Evolutionary conservation across 37 sponge, comb jelly and placozoan genomes (phyloP).

Genomic region (Beroe forskalii): DNA sequence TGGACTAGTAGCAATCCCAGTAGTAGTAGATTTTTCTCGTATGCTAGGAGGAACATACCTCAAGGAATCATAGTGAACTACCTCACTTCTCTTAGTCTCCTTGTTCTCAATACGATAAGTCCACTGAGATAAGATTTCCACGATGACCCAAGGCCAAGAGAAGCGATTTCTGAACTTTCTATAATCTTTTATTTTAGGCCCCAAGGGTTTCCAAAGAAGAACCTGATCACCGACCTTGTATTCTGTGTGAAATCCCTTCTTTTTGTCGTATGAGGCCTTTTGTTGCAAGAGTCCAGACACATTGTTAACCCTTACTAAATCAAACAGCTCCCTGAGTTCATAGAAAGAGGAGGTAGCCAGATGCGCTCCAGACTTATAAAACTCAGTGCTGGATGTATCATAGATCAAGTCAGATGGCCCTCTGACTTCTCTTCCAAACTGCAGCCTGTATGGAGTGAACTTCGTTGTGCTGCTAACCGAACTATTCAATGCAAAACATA

Average conservation of each 20-base stretch:
- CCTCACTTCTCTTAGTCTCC: background rate
- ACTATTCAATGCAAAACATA: background rate
- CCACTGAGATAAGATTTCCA: background rate
- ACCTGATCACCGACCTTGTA: background rate
- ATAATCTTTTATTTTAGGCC: background rate
- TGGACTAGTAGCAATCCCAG: too few species aligned
- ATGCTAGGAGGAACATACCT: background rate
- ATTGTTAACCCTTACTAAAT: background rate
- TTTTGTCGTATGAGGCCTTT: background rate
- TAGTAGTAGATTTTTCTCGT: too few species aligned
- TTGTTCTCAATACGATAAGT: background rate
- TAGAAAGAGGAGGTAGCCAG: background rate
- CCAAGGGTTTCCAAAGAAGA: background rate
- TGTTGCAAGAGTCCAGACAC: background rate
- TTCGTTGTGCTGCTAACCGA: background rate
- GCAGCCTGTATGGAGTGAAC: background rate
- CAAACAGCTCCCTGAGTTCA: background rate
- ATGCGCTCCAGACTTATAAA: background rate
- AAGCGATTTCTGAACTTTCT: constrained; percentile 8
- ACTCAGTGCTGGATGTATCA: constrained; percentile 1
- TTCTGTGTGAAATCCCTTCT: constrained; percentile 7
- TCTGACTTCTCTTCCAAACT: background rate
- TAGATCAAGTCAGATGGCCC: background rate
- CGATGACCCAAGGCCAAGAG: background rate
- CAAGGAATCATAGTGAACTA: constrained; percentile 17